These are phyloP conservation scores for Sympetrum striolatum DNA, from an alignment of 2,888 invertebrate genomes.

Conservation along the genomic window DNA sequence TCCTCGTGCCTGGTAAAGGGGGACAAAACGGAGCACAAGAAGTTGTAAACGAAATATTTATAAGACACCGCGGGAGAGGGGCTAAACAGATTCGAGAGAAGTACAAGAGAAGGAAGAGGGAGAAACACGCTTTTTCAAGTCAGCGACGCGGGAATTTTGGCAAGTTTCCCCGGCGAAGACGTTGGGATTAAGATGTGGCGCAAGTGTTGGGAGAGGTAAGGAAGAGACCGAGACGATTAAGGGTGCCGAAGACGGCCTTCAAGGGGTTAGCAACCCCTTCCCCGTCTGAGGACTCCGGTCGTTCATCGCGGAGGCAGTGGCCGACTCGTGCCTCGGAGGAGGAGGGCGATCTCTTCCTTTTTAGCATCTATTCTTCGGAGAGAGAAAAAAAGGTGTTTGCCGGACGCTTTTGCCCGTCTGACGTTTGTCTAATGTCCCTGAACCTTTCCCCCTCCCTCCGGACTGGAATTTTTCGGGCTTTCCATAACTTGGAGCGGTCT, in stretches of 20 bases:
- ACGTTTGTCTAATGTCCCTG: too few species aligned
- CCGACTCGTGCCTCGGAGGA: background rate
- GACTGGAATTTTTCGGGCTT: background rate
- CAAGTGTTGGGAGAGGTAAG: background rate
- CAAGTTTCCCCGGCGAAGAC: background rate
- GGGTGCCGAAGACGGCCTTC: constrained; percentile 6
- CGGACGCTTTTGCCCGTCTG: too few species aligned
- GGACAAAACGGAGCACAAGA: background rate
- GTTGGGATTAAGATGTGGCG: background rate
- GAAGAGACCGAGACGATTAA: background rate
- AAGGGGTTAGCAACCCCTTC: constrained; percentile 21
- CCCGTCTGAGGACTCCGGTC: background rate
- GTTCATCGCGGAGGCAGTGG: constrained; percentile 10
- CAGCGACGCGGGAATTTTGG: constrained; percentile 9
- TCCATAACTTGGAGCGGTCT: background rate
- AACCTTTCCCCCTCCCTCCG: background rate
- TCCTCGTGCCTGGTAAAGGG: background rate
- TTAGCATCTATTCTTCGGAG: too few species aligned
- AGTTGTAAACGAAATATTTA: background rate
- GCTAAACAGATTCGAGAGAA: background rate
- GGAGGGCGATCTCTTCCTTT: background rate
- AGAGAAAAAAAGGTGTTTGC: background rate
- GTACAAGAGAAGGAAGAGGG: background rate
- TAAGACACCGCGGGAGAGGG: background rate
- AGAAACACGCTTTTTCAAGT: background rate